Percentiles rank a stretch among this genome's conserved stretches.
Evolutionary conservation across 2,797 vertebrate species (phyloP).

Genomic region (Gambelia wislizenii): DNA sequence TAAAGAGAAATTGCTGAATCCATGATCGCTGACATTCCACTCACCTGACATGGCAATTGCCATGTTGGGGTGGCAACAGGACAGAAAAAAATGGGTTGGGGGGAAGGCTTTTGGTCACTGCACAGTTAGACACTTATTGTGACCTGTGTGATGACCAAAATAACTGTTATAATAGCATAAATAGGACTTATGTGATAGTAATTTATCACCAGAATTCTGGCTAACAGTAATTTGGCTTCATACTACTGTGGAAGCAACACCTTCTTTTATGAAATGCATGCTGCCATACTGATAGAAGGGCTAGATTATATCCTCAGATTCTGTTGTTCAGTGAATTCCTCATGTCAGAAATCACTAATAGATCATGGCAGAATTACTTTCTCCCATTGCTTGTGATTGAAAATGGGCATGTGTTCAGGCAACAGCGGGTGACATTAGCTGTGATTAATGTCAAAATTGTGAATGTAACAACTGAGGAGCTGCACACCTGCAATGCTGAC

Average conservation of each 20-base stretch:
- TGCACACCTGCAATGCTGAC: slow-evolving; percentile 67
- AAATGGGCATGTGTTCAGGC: slow-evolving; percentile 48
- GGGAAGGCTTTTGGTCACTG: no score
- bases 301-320: not conserved
- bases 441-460: slow-evolving; percentile 56
- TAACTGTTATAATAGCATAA: no score
- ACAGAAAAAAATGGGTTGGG: no score
- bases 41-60: no score
- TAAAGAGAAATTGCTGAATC: no score
- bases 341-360: slow-evolving; percentile 8
- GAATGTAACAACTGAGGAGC: slow-evolving; percentile 59
- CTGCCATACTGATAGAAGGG: not conserved
- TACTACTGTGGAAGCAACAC: not conserved
- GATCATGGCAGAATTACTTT: slow-evolving; percentile 30
- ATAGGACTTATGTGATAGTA: no score
- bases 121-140: no score
- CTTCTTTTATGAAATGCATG: not conserved
- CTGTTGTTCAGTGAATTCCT: not conserved
- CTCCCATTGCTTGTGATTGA: slow-evolving; percentile 33
- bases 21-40: no score
- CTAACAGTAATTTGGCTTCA: not conserved
- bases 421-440: slow-evolving; percentile 40
- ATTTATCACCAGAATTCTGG: no score
- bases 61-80: no score
- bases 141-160: no score